phyloP scores from a whole-genome alignment of 1,140 invertebrate species.

The Magallana gigas region DNA sequence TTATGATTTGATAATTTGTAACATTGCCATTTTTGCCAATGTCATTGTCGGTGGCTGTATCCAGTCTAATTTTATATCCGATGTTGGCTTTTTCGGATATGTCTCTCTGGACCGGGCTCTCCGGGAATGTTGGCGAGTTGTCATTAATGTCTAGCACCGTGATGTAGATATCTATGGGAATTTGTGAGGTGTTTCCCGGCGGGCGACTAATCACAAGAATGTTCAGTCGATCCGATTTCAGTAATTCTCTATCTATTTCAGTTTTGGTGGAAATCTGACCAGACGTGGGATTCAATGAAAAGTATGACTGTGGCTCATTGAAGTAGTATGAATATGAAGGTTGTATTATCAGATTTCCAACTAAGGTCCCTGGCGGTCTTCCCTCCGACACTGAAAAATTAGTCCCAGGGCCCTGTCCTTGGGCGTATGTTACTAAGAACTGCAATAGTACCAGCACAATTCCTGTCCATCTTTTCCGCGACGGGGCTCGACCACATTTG shows the following conservation, averaged over 20 bases:
- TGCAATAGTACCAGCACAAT: conserved; percentile 41
- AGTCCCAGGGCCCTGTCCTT: conserved; percentile 45
- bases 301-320: conserved; percentile 58
- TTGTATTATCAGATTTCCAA: conserved; percentile 13
- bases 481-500: conserved; percentile 1
- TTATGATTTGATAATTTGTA: conserved; percentile 65
- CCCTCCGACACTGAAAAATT: conserved; percentile 45
- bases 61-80: conserved; percentile 85
- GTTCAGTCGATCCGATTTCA: conserved; percentile 51
- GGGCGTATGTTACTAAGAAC: conserved; percentile 45
- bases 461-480: conserved; percentile 27
- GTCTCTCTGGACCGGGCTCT: conserved; percentile 47
- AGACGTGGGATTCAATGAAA: conserved; percentile 59
- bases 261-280: conserved; percentile 60
- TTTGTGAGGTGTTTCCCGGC: conserved; percentile 34
- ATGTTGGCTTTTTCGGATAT: conserved; percentile 77
- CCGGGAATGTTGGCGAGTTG: conserved; percentile 90
- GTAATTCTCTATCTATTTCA: conserved; percentile 64
- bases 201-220: conserved; percentile 50
- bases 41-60: conserved; percentile 67
- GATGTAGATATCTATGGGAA: conserved; percentile 71
- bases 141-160: conserved; percentile 90
- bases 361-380: conserved; percentile 8
- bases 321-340: conserved; percentile 56
- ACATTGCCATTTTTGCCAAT: conserved; percentile 82